Conservation (phyloP, 2,797 vertebrate species). For the Acridotheres tristis region DNA sequence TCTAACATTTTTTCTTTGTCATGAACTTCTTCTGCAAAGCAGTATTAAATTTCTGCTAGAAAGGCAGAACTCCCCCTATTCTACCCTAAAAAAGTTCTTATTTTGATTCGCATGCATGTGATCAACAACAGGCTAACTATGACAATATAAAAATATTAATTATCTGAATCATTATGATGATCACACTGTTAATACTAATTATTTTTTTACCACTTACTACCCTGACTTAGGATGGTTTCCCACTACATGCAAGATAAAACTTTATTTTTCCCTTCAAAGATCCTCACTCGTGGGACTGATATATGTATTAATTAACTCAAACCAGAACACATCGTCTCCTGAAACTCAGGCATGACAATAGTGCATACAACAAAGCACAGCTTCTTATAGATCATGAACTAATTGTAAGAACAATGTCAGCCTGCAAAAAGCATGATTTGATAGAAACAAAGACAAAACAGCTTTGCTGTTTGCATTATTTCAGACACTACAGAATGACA, state of each 20-base stretch:
- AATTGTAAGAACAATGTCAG: neutral
- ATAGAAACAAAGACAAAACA: neutral
- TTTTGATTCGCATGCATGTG: neutral
- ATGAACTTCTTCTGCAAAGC: neutral
- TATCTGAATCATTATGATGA: rapidly evolving
- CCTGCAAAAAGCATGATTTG: neutral
- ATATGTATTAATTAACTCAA: neutral
- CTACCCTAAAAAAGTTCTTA: neutral
- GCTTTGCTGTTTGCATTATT: neutral
- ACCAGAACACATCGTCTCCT: neutral
- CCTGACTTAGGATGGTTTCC: neutral
- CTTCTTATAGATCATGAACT: neutral
- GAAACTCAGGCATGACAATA: rapidly evolving
- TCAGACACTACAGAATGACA: neutral
- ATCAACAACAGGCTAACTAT: neutral
- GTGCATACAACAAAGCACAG: neutral
- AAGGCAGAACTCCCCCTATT: neutral
- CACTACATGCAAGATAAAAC: rapidly evolving
- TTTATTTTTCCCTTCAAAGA: neutral
- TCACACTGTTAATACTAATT: neutral
- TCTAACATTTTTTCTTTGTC: neutral
- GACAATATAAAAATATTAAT: neutral
- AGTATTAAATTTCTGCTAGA: neutral
- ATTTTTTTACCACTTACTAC: neutral
- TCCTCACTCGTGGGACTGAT: neutral